Evolutionary conservation across 2,797 vertebrate genomes (phyloP).

Genomic region (Urocyon cinereoargenteus): DNA sequence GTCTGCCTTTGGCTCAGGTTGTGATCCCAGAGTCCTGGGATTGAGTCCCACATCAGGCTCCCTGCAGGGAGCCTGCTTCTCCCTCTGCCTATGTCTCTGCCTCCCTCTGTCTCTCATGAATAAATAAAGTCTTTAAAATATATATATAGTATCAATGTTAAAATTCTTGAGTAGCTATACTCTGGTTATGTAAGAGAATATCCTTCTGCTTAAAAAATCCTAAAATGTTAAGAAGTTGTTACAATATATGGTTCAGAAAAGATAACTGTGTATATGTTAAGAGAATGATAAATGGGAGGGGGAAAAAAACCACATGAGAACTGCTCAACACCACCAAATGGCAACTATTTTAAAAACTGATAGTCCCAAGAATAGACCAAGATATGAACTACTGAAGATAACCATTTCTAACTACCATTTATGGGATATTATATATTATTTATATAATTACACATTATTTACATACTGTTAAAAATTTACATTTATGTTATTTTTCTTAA

Average conservation of each 20-base stretch:
- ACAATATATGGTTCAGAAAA: not conserved
- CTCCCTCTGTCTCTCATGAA: too few relatives aligned
- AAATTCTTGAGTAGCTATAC: not conserved
- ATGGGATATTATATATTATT: not conserved
- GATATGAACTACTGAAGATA: not conserved
- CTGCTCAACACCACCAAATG: not conserved
- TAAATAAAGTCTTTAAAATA: not conserved
- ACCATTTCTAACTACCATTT: not conserved
- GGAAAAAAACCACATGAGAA: not conserved
- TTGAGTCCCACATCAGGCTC: too few relatives aligned
- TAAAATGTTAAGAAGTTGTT: not conserved
- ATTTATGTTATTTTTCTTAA: not conserved
- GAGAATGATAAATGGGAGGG: not conserved
- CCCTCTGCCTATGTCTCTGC: too few relatives aligned
- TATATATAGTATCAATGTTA: not conserved
- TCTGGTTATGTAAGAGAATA: not conserved
- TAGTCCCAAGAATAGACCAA: not conserved
- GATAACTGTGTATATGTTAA: not conserved
- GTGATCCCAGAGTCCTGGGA: too few relatives aligned
- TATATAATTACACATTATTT: not conserved
- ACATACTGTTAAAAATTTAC: not conserved
- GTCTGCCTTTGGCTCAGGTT: too few relatives aligned
- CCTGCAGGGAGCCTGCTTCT: too few relatives aligned
- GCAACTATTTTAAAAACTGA: not conserved
- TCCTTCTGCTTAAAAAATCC: not conserved